Conservation (phyloP, 2,113 vertebrate species). For the Colaptes auratus region DNA sequence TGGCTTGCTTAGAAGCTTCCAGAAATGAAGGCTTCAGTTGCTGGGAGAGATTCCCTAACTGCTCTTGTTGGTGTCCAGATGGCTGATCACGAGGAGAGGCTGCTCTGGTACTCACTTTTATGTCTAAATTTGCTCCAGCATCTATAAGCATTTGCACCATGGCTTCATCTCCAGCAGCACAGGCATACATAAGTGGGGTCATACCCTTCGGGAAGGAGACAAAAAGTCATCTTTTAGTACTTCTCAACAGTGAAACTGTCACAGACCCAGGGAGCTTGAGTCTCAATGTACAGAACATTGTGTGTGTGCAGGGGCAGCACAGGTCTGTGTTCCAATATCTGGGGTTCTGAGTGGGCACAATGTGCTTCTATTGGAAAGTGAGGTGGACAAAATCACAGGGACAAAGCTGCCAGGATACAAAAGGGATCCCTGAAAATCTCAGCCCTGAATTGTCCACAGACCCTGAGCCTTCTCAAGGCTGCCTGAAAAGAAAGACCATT, state of each 20-base stretch:
- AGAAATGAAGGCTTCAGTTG: background rate
- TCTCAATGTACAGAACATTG: background rate
- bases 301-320: background rate
- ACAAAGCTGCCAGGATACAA: background rate
- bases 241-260: background rate
- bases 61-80: background rate
- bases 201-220: constrained; percentile 80
- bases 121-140: constrained; percentile 90
- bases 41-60: background rate
- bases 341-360: background rate
- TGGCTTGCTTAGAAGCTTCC: background rate
- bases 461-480: background rate
- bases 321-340: fast-evolving
- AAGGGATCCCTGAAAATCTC: background rate
- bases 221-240: background rate
- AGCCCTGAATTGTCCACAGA: background rate
- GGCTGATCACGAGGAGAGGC: background rate
- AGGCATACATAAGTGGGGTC: constrained; percentile 97
- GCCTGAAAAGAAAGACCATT: background rate
- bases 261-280: fast-evolving
- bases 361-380: fast-evolving
- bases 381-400: background rate
- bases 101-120: constrained; percentile 72
- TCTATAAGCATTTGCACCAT: constrained; percentile 98
- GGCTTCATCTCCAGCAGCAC: constrained; percentile 94